Evolutionary conservation across 2,888 invertebrate species (phyloP).

Genomic region (Andrena hattorfiana): DNA sequence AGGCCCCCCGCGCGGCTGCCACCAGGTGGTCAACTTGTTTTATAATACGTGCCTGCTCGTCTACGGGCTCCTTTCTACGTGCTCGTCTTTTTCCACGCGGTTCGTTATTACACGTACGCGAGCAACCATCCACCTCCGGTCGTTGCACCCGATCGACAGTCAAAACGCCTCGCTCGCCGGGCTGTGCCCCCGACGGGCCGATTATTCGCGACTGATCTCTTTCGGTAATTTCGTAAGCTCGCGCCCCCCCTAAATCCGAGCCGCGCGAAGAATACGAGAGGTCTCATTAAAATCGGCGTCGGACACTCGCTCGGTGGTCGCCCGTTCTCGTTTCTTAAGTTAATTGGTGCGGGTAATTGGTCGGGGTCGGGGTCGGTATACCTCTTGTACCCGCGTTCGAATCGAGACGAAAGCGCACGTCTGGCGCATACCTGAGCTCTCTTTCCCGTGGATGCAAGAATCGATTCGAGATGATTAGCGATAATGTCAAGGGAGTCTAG

Average conservation of each 20-base stretch:
- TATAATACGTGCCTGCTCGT: slow-evolving; percentile 66
- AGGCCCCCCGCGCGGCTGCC: slow-evolving; percentile 78
- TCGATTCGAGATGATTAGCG: slow-evolving; percentile 80
- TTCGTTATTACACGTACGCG: slow-evolving; percentile 20
- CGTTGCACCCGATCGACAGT: neutral
- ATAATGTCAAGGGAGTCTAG: slow-evolving; percentile 78
- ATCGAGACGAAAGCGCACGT: slow-evolving; percentile 37
- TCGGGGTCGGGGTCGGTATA: no score
- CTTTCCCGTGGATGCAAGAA: slow-evolving; percentile 67
- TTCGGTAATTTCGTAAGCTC: no score
- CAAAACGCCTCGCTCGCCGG: neutral
- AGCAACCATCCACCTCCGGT: neutral
- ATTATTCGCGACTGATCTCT: no score
- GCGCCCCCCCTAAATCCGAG: no score
- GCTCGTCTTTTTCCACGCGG: slow-evolving; percentile 24
- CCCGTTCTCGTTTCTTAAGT: neutral
- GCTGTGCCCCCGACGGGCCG: no score
- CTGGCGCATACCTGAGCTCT: slow-evolving; percentile 42
- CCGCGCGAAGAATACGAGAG: no score
- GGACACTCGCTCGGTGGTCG: no score
- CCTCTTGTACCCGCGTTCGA: neutral
- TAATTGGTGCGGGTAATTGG: slow-evolving; percentile 1
- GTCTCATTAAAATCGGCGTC: no score
- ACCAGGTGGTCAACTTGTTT: slow-evolving; percentile 80
- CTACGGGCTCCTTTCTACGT: slow-evolving; percentile 33